These are phyloP conservation scores for Pachypanchax playfairii DNA, from an alignment of 2,113 vertebrate species.

Conservation along the genomic window DNA sequence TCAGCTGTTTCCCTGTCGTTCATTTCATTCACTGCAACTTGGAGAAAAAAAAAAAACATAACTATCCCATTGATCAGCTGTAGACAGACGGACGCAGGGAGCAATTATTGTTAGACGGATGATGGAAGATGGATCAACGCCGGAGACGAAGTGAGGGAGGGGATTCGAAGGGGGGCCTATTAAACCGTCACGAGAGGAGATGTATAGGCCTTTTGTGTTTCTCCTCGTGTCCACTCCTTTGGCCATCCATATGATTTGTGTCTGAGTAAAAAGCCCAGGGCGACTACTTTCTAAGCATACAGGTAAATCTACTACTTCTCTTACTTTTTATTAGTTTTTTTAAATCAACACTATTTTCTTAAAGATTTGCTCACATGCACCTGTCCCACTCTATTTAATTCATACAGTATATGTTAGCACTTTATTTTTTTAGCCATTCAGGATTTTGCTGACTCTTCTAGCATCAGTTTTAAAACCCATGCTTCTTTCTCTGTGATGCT, in stretches of 20 bases:
- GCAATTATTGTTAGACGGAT: conserved; percentile 67
- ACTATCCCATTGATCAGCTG: conserved; percentile 65
- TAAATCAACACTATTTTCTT: conserved; percentile 22
- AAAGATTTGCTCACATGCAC: not conserved
- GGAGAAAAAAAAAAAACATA: conserved; percentile 48
- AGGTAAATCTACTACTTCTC: conserved; percentile 60
- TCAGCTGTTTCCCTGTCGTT: no score
- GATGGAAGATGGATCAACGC: conserved; percentile 62
- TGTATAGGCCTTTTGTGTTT: conserved; percentile 65
- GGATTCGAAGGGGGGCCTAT: conserved; percentile 68
- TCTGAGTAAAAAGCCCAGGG: conserved; percentile 54
- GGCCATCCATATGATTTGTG: conserved; percentile 72
- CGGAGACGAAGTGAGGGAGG: conserved; percentile 46
- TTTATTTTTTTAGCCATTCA: not conserved
- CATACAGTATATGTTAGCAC: not conserved
- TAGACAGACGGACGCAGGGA: conserved; percentile 44
- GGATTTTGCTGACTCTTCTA: not conserved
- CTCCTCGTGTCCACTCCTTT: conserved; percentile 60
- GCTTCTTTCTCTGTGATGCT: not conserved
- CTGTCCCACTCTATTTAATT: not conserved
- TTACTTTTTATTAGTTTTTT: conserved; percentile 48
- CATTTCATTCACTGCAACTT: conserved; percentile 38
- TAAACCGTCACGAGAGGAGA: conserved; percentile 73
- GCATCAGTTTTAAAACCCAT: conserved; percentile 4
- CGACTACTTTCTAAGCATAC: conserved; percentile 47